Evolutionary conservation across 2,797 vertebrate species (phyloP).

Genomic region (Hozukius guyotensis): DNA sequence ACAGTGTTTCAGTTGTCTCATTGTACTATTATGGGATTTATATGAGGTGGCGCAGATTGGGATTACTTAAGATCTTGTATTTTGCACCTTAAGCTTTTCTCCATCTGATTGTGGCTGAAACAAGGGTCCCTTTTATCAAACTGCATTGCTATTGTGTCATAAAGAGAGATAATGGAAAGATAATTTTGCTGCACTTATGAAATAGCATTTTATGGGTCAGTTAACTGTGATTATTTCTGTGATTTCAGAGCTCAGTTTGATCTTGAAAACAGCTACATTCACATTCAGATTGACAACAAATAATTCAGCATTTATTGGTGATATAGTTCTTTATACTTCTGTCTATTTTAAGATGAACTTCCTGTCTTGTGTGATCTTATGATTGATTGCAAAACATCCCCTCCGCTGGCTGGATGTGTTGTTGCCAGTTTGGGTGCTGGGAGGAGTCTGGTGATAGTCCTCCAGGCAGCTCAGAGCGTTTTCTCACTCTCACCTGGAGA

Average conservation of each 20-base stretch:
- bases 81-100: slow-evolving; percentile 71
- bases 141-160: slow-evolving; percentile 40
- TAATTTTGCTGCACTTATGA: slow-evolving; percentile 38
- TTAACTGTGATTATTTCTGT: neutral
- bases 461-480: neutral
- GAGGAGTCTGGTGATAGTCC: slow-evolving; percentile 50
- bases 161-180: slow-evolving; percentile 67
- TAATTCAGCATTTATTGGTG: neutral
- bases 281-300: neutral
- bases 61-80: slow-evolving; percentile 51
- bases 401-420: slow-evolving; percentile 6
- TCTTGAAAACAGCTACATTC: neutral
- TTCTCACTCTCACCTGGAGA: slow-evolving; percentile 41
- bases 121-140: slow-evolving; percentile 55
- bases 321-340: neutral
- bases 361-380: slow-evolving; percentile 8
- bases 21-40: neutral
- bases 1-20: neutral
- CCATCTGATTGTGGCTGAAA: slow-evolving; percentile 52
- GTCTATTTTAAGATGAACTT: neutral
- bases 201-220: slow-evolving; percentile 17
- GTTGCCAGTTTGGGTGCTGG: slow-evolving; percentile 7
- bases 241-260: neutral
- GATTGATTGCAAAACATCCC: slow-evolving; percentile 40
- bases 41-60: slow-evolving; percentile 4